Percentiles rank a stretch among this genome's conserved stretches.
phyloP scores from a whole-genome alignment of 1,140 invertebrate species.

The Physella acuta region DNA sequence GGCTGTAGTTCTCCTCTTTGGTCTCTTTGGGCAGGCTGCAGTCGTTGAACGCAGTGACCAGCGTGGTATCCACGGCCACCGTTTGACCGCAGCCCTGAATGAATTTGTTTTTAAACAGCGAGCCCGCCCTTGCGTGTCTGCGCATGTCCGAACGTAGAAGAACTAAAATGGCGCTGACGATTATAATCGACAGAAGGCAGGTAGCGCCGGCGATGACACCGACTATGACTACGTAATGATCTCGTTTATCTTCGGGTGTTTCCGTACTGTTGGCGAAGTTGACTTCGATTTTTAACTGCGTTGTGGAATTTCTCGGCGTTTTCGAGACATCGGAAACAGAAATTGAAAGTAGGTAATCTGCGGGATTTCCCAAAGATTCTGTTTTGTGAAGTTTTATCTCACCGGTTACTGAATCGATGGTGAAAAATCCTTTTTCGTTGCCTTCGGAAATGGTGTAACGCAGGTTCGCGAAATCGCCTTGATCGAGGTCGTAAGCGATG shows the following conservation, averaged over 20 bases:
- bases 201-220: conserved; percentile 33
- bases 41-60: no score
- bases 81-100: neutral
- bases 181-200: conserved; percentile 30
- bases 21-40: no score
- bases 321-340: conserved; percentile 25
- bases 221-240: conserved; percentile 34
- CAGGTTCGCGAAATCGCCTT: conserved; percentile 79
- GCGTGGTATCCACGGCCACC: neutral
- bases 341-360: conserved; percentile 26
- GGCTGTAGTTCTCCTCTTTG: no score
- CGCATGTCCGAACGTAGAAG: conserved; percentile 30
- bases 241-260: neutral
- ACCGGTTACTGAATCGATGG: conserved; percentile 81
- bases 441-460: conserved; percentile 86
- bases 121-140: neutral
- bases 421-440: conserved; percentile 75
- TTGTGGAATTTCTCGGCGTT: conserved; percentile 26
- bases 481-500: conserved; percentile 45
- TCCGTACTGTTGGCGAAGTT: conserved; percentile 30
- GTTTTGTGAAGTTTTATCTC: conserved; percentile 68
- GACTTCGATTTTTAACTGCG: conserved; percentile 29
- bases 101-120: conserved; percentile 26
- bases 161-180: conserved; percentile 33
- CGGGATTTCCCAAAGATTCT: conserved; percentile 23